phyloP scores from a whole-genome alignment of 2,888 invertebrate species.

The Dicyrtomina minuta region DNA sequence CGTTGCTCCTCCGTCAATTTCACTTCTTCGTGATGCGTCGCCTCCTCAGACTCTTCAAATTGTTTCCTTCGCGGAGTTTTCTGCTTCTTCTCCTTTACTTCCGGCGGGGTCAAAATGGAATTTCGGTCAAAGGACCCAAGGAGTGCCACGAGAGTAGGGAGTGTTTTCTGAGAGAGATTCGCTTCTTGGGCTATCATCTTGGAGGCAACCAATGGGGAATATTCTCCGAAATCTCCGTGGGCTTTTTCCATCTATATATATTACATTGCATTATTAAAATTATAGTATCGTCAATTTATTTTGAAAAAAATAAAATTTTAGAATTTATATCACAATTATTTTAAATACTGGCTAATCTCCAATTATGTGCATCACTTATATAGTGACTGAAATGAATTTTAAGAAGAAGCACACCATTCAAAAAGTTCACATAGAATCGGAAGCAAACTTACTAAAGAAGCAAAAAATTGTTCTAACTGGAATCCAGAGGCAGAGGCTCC shows the following conservation, averaged over 20 bases:
- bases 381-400: no score
- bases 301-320: no score
- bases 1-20: constrained; percentile 10
- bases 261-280: no score
- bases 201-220: neutral
- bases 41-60: constrained; percentile 20
- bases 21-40: constrained; percentile 39
- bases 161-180: constrained; percentile 6
- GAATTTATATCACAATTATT: no score
- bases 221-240: constrained; percentile 1
- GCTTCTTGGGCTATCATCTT: constrained; percentile 8
- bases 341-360: no score
- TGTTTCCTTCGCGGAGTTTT: constrained; percentile 26
- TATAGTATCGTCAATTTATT: neutral
- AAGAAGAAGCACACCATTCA: no score
- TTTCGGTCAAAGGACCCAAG: constrained; percentile 40
- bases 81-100: constrained; percentile 36
- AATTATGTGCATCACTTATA: no score
- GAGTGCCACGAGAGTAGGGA: constrained; percentile 28
- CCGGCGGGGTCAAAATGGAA: constrained; percentile 23
- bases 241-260: neutral
- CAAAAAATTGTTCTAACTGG: constrained; percentile 36
- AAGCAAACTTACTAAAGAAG: constrained; percentile 35
- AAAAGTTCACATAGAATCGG: no score
- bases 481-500: constrained; percentile 38